Conservation (phyloP, 2,888 invertebrate genomes). For the Diplolepis rosae region DNA sequence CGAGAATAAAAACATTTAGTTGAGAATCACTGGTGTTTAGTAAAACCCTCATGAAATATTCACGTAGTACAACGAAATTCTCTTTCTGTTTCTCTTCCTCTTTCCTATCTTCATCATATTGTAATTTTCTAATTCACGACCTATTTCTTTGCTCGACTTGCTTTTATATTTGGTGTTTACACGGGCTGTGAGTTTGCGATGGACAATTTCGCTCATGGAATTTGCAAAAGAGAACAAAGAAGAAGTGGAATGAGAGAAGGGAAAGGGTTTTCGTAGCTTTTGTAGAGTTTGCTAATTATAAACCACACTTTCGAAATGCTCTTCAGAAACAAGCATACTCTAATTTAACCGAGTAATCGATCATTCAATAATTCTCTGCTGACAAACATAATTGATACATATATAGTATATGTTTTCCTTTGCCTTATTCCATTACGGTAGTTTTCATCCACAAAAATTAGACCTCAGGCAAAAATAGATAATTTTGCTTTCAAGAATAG, state of each 20-base stretch:
- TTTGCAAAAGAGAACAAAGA: constrained; percentile 2
- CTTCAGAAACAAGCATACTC: background rate
- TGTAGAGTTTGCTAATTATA: background rate
- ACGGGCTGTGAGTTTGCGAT: background rate
- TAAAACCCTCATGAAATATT: constrained; percentile 65
- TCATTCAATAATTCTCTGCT: constrained; percentile 13
- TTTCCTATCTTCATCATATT: constrained; percentile 4
- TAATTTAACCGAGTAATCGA: constrained; percentile 25
- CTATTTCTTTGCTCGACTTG: background rate
- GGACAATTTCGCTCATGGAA: background rate
- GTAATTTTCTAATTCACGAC: constrained; percentile 24
- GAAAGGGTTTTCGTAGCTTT: background rate
- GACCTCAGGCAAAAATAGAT: too few species aligned
- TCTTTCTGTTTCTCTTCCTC: constrained; percentile 32
- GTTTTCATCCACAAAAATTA: background rate
- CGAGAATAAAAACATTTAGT: background rate
- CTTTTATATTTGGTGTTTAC: background rate
- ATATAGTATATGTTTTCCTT: constrained; percentile 2
- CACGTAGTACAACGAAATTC: constrained; percentile 48
- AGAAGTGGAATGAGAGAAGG: background rate
- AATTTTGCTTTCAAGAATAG: too few species aligned
- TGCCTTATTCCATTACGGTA: background rate
- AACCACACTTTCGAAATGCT: constrained; percentile 7
- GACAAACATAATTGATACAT: constrained; percentile 26
- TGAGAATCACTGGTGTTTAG: background rate